phyloP scores from a whole-genome alignment of 2,888 invertebrate genomes.

The Gasteruption jaculator region DNA sequence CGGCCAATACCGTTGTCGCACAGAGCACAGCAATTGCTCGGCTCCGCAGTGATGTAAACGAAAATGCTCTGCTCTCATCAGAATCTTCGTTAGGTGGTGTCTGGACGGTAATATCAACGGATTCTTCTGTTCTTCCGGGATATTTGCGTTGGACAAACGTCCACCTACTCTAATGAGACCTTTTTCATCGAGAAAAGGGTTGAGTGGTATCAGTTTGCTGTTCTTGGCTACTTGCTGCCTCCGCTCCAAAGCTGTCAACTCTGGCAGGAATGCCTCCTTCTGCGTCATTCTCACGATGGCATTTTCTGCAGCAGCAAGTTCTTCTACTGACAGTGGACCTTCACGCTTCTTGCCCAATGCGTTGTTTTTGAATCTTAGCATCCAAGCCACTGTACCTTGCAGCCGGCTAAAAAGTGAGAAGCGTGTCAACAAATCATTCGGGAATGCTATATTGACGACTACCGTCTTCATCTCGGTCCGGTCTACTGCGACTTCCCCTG shows the following conservation, averaged over 20 bases:
- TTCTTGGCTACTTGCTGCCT: neutral
- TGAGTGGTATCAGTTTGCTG: constrained; percentile 13
- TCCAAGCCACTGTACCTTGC: constrained; percentile 13
- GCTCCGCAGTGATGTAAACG: constrained; percentile 23
- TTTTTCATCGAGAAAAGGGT: constrained; percentile 15
- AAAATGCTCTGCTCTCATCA: constrained; percentile 24
- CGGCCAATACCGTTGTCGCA: constrained; percentile 34
- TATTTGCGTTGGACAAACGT: constrained; percentile 14
- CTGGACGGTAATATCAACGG: constrained; percentile 15
- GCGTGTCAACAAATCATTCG: constrained; percentile 1
- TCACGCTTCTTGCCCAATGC: neutral
- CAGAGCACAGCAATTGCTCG: constrained; percentile 17
- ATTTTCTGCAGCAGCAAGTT: constrained; percentile 15
- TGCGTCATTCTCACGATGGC: constrained; percentile 16
- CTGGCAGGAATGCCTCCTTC: constrained; percentile 8
- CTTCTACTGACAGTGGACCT: constrained; percentile 10
- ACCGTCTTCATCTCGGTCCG: constrained; percentile 12
- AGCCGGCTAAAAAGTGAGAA: constrained; percentile 13
- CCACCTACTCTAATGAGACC: constrained; percentile 22
- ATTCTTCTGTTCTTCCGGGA: constrained; percentile 14
- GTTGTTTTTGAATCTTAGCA: constrained; percentile 8
- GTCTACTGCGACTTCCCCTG: neutral
- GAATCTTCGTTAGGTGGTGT: constrained; percentile 14
- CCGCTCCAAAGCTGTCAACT: constrained; percentile 10
- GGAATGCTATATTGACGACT: constrained; percentile 3